Evolutionary conservation across 2,113 vertebrate species (phyloP).

Genomic region (Gobius niger): DNA sequence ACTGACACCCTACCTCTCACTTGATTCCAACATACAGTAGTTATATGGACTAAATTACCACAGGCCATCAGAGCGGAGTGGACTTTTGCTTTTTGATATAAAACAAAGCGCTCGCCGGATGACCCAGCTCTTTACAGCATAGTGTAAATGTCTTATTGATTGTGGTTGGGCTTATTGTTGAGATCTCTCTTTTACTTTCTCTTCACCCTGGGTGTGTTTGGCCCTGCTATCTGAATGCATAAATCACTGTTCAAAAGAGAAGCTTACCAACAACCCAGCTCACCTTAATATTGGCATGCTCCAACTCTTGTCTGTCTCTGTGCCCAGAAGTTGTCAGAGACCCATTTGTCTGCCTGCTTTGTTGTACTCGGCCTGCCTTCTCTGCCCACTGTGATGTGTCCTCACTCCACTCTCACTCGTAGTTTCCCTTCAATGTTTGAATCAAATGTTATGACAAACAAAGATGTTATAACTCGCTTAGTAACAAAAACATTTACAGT

Average conservation of each 20-base stretch:
- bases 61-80: constrained; percentile 8
- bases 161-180: constrained; percentile 20
- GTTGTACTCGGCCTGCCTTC: constrained; percentile 47
- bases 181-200: constrained; percentile 3
- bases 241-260: constrained; percentile 41
- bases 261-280: constrained; percentile 38
- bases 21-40: neutral
- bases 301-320: constrained; percentile 39
- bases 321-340: constrained; percentile 55
- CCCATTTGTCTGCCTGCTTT: constrained; percentile 60
- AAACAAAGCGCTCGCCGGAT: constrained; percentile 10
- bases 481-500: neutral
- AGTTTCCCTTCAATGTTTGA: constrained; percentile 7
- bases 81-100: constrained; percentile 24
- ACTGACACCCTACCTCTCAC: neutral
- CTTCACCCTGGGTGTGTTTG: constrained; percentile 22
- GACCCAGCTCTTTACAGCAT: constrained; percentile 11
- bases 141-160: constrained; percentile 29
- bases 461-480: constrained; percentile 40
- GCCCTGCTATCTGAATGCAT: constrained; percentile 29
- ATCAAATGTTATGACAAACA: constrained; percentile 38
- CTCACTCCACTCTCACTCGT: constrained; percentile 20
- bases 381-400: constrained; percentile 25
- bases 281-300: constrained; percentile 56
- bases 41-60: constrained; percentile 9